Evolutionary conservation across 1,140 invertebrate genomes (phyloP).

Genomic region (Cydia strobilella): DNA sequence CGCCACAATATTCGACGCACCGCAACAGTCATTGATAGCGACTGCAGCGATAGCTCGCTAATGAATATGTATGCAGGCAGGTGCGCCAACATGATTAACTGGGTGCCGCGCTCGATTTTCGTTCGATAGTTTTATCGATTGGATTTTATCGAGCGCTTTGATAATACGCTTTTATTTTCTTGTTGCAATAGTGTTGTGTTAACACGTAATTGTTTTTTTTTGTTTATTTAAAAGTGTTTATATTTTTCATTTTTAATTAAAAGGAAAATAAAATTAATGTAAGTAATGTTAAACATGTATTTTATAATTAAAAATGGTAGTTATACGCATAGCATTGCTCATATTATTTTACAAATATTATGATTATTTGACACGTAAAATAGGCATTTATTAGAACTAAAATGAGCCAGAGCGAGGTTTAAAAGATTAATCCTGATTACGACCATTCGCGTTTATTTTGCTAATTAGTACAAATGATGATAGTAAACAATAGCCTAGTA

Average conservation of each 20-base stretch:
- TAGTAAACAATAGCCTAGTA: background rate
- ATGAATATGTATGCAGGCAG: slow-evolving; percentile 76
- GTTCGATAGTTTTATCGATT: slow-evolving; percentile 56
- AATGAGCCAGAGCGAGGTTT: no score
- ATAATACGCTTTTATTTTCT: slow-evolving; percentile 8
- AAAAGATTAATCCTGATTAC: no score
- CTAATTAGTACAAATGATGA: no score
- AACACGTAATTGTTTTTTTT: background rate
- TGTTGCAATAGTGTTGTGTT: background rate
- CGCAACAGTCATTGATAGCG: slow-evolving; percentile 71
- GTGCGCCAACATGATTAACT: slow-evolving; percentile 72
- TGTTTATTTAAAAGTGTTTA: background rate
- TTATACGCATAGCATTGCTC: no score
- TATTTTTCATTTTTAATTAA: background rate
- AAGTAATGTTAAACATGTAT: no score
- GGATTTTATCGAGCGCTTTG: slow-evolving; percentile 48
- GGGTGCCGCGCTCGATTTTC: slow-evolving; percentile 73
- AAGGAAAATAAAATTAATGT: no score
- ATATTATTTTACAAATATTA: no score
- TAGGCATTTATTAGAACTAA: no score
- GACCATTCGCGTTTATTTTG: no score
- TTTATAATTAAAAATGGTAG: no score
- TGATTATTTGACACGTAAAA: no score
- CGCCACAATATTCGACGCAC: slow-evolving; percentile 22
- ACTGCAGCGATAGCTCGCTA: slow-evolving; percentile 62